Conservation (phyloP, 2,888 invertebrate genomes). For the Drosophila algonquin region DNA sequence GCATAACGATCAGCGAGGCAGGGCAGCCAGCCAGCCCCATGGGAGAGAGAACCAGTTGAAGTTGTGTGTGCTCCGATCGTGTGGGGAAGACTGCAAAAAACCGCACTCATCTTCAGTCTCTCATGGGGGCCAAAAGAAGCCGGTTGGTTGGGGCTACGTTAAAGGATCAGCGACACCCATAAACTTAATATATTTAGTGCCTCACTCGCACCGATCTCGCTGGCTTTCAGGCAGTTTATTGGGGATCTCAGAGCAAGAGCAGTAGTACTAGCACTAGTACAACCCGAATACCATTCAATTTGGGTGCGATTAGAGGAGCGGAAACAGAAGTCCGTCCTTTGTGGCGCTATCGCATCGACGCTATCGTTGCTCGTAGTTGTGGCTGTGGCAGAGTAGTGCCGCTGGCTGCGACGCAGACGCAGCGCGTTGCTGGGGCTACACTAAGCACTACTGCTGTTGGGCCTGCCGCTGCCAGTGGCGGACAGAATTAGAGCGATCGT, state of each 20-base stretch:
- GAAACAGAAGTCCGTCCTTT: slow-evolving; percentile 39
- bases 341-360: slow-evolving; percentile 35
- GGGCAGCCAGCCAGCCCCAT: slow-evolving; percentile 3
- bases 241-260: neutral
- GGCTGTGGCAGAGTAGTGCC: neutral
- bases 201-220: too few relatives aligned
- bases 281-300: slow-evolving; percentile 17
- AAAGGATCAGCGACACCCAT: slow-evolving; percentile 24
- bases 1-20: slow-evolving; percentile 55
- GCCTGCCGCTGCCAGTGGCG: slow-evolving; percentile 42
- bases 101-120: slow-evolving; percentile 49
- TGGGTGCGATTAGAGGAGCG: slow-evolving; percentile 58
- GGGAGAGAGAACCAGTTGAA: slow-evolving; percentile 62
- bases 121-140: slow-evolving; percentile 45
- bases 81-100: slow-evolving; percentile 29
- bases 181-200: slow-evolving; percentile 22
- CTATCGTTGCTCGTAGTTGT: slow-evolving; percentile 2
- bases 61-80: slow-evolving; percentile 2
- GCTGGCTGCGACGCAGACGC: slow-evolving; percentile 14
- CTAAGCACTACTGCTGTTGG: neutral
- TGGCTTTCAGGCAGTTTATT: too few relatives aligned
- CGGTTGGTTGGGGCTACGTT: slow-evolving; percentile 57
- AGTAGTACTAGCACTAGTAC: neutral
- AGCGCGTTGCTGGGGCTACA: slow-evolving; percentile 3
- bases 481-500: slow-evolving; percentile 72